Evolutionary conservation across 2,113 vertebrate species (phyloP), one percentile per base, ranked within the genome.

Genomic region (Mobula hypostoma): DNA sequence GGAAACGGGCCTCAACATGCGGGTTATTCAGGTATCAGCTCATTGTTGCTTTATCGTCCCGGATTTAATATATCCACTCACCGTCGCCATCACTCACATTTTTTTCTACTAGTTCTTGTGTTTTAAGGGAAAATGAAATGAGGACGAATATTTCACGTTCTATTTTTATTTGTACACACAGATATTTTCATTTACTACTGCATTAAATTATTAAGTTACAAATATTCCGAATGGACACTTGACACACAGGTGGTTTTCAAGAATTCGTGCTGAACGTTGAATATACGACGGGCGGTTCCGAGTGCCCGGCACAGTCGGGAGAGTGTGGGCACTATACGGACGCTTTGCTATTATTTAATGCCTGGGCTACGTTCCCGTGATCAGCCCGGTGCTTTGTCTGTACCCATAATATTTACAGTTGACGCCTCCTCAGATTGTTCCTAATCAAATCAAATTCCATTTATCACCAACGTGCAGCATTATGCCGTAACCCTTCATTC

Each of bases 1-100:
- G 96, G 98, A 99, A 95, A 99, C 99, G 0, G 98, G 99, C 24
- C 98, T 99, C 78, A 99, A 99, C 96, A 99, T 99, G 98, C 96
- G 98, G 29, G 98, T 99, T 72, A 99, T 99, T 94, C 99, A 99
- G 98, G 98, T 99, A 96, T 68, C 95, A 94, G 2, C 68, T 74
- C 32, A 0, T 48, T 19, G 32, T 48, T 74, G 40, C 19, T 76
- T 14, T 15, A 27, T 48, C 32, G 27, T 36, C 63, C n/a, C 66
- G 9, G 17, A 61, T 3, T 24, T 48, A 58, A 14, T 63, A 29
- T 12, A 15, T 63, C 83, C 29, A 58, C 3, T 56, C 5, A 21
- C 79, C 7, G 48, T 85, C 9, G 7, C 2, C 56, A 87, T 29
- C 83, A 63, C 29, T 61, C 56, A 8, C 8, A 83, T 11, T 70